phyloP scores from a whole-genome alignment of 2,888 invertebrate genomes.

The Parnassius smintheus region DNA sequence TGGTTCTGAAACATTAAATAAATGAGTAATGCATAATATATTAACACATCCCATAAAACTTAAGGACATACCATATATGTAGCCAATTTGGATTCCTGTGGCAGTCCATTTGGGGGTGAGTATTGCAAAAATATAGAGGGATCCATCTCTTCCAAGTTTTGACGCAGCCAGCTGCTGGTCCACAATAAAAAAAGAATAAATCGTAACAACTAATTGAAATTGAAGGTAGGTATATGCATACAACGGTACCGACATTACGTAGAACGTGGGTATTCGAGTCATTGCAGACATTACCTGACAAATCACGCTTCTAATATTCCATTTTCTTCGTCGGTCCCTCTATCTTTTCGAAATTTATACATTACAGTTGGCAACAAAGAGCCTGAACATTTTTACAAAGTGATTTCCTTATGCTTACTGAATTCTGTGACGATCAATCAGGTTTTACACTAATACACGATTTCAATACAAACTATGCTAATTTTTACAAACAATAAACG shows the following conservation, averaged over 20 bases:
- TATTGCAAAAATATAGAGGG: slow-evolving; percentile 85
- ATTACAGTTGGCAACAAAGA: slow-evolving; percentile 45
- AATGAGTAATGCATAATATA: slow-evolving; percentile 4
- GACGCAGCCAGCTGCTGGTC: slow-evolving; percentile 43
- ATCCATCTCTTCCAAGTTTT: slow-evolving; percentile 82
- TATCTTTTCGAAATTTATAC: slow-evolving; percentile 34
- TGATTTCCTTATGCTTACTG: slow-evolving; percentile 38
- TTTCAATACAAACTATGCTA: slow-evolving; percentile 31
- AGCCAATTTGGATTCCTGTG: slow-evolving; percentile 91
- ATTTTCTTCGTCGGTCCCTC: slow-evolving; percentile 37
- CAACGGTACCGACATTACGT: slow-evolving; percentile 12
- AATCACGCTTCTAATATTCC: slow-evolving; percentile 39
- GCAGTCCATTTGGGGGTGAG: slow-evolving; percentile 86
- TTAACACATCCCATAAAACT: slow-evolving; percentile 6
- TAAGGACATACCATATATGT: slow-evolving; percentile 86
- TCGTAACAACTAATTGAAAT: neutral
- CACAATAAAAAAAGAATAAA: neutral
- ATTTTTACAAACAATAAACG: slow-evolving; percentile 31
- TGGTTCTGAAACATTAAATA: slow-evolving; percentile 56
- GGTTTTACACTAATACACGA: slow-evolving; percentile 4
- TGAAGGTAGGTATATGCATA: neutral
- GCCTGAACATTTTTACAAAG: slow-evolving; percentile 28
- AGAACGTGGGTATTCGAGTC: slow-evolving; percentile 30
- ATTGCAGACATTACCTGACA: slow-evolving; percentile 33
- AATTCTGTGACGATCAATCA: slow-evolving; percentile 22